A percentile compares a stretch with the other conserved stretches of the same genome.
Conservation (phyloP, 1,140 invertebrate genomes). For the Temnothorax curvispinosus region DNA sequence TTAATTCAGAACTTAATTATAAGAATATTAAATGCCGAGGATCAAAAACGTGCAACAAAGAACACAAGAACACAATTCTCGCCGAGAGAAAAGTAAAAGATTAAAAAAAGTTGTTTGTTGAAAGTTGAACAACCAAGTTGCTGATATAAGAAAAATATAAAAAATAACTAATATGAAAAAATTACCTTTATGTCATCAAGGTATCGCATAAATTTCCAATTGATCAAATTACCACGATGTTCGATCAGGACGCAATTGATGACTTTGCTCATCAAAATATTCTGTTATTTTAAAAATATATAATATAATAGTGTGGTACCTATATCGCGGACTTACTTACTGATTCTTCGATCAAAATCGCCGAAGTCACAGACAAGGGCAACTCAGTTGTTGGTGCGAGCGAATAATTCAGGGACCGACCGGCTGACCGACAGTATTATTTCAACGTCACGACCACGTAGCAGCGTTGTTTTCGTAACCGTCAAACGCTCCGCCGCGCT, state of each 20-base stretch:
- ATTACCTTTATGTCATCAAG: background rate
- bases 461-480: slow-evolving; percentile 47
- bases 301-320: background rate
- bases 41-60: background rate
- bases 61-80: background rate
- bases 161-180: background rate
- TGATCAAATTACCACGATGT: background rate
- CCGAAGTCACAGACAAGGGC: background rate
- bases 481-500: slow-evolving; percentile 41
- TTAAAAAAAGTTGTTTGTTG: background rate
- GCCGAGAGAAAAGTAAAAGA: background rate
- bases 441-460: slow-evolving; percentile 28
- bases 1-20: background rate
- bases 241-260: background rate
- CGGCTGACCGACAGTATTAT: slow-evolving; percentile 37
- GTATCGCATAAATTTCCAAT: background rate
- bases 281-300: background rate
- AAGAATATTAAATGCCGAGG: background rate
- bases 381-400: background rate
- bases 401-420: slow-evolving; percentile 30
- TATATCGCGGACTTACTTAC: too few species aligned
- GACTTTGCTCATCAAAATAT: background rate
- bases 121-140: background rate
- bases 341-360: background rate
- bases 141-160: background rate